Evolutionary conservation across 2,797 vertebrate genomes (phyloP).

Genomic region (Phalanger gymnotis): DNA sequence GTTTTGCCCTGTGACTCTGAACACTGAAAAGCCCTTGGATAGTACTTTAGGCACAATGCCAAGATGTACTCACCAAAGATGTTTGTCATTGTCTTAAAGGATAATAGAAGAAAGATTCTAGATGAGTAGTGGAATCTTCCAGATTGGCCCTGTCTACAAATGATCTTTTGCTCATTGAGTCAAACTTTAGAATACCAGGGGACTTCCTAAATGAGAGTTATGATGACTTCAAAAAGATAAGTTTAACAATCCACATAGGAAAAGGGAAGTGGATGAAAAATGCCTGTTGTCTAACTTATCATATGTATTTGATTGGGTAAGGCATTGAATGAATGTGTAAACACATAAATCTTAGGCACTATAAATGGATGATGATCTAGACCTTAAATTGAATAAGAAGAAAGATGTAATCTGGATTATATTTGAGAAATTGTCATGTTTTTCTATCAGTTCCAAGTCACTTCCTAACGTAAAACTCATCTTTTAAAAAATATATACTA

Average conservation of each 20-base stretch:
- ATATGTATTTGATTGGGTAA: background rate
- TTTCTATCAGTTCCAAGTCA: background rate
- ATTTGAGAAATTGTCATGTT: background rate
- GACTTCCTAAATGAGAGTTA: background rate
- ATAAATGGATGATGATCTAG: background rate
- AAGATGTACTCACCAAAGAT: background rate
- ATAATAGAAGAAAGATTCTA: background rate
- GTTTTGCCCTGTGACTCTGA: background rate
- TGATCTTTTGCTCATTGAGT: background rate
- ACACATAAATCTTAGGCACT: background rate
- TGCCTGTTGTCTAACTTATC: background rate
- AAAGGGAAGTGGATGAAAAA: background rate
- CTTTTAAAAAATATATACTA: background rate
- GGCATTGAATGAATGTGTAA: background rate
- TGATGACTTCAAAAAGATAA: background rate
- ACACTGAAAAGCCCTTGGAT: background rate
- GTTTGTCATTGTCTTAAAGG: background rate
- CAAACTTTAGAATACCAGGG: background rate
- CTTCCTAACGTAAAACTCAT: background rate
- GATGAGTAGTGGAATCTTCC: background rate
- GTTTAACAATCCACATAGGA: background rate
- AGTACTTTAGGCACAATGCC: too few relatives aligned
- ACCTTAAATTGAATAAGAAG: background rate
- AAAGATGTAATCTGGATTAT: background rate
- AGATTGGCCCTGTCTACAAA: background rate